Conservation (phyloP, 2,113 vertebrate species). For the Sardina pilchardus region DNA sequence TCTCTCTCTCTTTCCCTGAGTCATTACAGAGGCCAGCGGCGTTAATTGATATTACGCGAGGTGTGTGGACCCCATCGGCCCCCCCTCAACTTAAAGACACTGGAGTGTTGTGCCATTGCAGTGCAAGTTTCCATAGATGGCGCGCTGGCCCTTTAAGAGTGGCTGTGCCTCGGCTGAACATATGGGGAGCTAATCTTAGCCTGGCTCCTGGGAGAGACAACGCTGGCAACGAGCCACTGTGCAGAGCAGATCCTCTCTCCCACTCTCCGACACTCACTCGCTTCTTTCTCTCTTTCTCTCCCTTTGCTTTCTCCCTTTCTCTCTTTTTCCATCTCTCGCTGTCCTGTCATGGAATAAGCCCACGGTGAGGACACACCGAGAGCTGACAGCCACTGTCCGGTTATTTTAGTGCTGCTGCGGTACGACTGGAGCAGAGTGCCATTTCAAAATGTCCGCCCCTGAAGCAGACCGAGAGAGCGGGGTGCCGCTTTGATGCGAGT, state of each 20-base stretch:
- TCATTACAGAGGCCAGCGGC: not conserved
- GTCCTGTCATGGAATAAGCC: slow-evolving; percentile 20
- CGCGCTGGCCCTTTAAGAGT: slow-evolving; percentile 72
- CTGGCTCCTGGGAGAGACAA: slow-evolving; percentile 69
- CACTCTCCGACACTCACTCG: slow-evolving; percentile 3
- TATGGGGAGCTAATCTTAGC: slow-evolving; percentile 83
- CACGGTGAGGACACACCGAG: not conserved
- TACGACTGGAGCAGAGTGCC: not conserved
- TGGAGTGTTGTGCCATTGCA: slow-evolving; percentile 33
- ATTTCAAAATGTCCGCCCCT: slow-evolving; percentile 13
- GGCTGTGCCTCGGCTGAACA: slow-evolving; percentile 70
- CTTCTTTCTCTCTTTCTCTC: not conserved
- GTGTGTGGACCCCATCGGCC: not conserved
- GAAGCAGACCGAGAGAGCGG: not conserved
- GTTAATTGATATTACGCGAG: not conserved
- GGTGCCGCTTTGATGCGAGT: not conserved
- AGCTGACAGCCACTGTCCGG: not conserved
- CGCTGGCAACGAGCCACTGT: slow-evolving; percentile 70
- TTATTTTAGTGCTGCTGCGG: not conserved
- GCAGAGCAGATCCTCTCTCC: slow-evolving; percentile 40
- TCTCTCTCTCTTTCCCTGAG: not conserved
- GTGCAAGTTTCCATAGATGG: slow-evolving; percentile 34
- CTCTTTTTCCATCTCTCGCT: slow-evolving; percentile 30
- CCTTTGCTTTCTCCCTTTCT: slow-evolving; percentile 34
- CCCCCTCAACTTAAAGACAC: not conserved